These are phyloP conservation scores for Ephestia elutella DNA, from an alignment of 1,140 invertebrate genomes.

Conservation along the genomic window DNA sequence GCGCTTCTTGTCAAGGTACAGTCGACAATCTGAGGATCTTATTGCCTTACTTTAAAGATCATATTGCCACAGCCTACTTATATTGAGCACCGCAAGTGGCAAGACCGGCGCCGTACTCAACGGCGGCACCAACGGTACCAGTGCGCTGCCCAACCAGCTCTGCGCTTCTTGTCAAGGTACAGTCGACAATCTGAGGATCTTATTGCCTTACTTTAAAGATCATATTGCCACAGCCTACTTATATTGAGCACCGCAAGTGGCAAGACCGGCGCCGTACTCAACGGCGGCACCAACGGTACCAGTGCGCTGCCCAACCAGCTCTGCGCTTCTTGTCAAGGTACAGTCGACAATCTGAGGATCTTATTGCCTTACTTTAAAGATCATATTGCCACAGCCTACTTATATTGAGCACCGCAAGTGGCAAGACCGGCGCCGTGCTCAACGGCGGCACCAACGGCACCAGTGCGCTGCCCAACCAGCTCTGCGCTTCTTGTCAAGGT, in stretches of 20 bases:
- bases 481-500: slow-evolving; percentile 72
- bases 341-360: too few species aligned
- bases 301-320: slow-evolving; percentile 50
- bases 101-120: slow-evolving; percentile 75
- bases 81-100: slow-evolving; percentile 45
- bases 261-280: slow-evolving; percentile 73
- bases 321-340: slow-evolving; percentile 71
- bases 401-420: slow-evolving; percentile 46
- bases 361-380: too few species aligned
- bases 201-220: too few species aligned
- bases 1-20: slow-evolving; percentile 69
- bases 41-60: too few species aligned
- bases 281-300: slow-evolving; percentile 83
- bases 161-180: slow-evolving; percentile 71
- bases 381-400: too few species aligned
- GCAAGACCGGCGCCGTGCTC: slow-evolving; percentile 70
- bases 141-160: slow-evolving; percentile 44
- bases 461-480: slow-evolving; percentile 46
- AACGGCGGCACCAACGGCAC: slow-evolving; percentile 84
- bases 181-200: too few species aligned
- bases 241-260: slow-evolving; percentile 46
- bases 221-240: too few species aligned
- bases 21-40: too few species aligned
- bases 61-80: too few species aligned
- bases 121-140: slow-evolving; percentile 83